Percentiles rank a stretch among this genome's conserved stretches.
Evolutionary conservation across 1,140 invertebrate species (phyloP).

Genomic region (Agrilus planipennis): DNA sequence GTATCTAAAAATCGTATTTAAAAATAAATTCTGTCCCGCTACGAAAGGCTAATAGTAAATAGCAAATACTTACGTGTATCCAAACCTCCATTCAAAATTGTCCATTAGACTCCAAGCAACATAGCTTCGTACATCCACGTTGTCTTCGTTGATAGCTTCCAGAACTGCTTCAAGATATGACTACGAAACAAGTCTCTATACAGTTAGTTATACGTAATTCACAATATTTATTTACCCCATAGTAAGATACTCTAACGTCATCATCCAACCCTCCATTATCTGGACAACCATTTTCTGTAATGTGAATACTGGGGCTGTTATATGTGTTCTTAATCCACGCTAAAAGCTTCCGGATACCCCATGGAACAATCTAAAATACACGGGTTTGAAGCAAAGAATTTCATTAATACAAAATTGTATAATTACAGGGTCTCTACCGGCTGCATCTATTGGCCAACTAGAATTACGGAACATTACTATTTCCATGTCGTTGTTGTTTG

Average conservation of each 20-base stretch:
- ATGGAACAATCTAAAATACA: constrained; percentile 31
- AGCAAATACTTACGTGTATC: constrained; percentile 45
- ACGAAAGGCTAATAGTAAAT: not conserved
- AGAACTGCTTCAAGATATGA: constrained; percentile 51
- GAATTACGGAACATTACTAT: not conserved
- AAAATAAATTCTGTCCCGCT: not conserved
- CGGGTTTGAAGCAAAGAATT: not conserved
- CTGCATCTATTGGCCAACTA: not conserved
- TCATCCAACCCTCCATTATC: no score
- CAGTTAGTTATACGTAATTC: no score
- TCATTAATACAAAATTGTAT: not conserved
- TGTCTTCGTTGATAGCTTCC: constrained; percentile 51
- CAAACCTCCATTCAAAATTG: constrained; percentile 62
- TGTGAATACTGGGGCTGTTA: constrained; percentile 50
- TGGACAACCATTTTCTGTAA: constrained; percentile 62
- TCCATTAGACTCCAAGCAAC: constrained; percentile 71
- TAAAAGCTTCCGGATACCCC: constrained; percentile 41
- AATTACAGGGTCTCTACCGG: not conserved
- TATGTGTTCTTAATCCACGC: constrained; percentile 49
- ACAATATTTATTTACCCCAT: no score
- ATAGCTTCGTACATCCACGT: constrained; percentile 57
- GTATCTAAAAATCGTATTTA: constrained; percentile 37
- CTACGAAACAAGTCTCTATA: constrained; percentile 11
- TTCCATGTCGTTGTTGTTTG: not conserved
- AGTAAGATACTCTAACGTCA: no score